Evolutionary conservation across 64 coral and sea anemone species (phyloP).

Genomic region (Stichodactyla mertensii): DNA sequence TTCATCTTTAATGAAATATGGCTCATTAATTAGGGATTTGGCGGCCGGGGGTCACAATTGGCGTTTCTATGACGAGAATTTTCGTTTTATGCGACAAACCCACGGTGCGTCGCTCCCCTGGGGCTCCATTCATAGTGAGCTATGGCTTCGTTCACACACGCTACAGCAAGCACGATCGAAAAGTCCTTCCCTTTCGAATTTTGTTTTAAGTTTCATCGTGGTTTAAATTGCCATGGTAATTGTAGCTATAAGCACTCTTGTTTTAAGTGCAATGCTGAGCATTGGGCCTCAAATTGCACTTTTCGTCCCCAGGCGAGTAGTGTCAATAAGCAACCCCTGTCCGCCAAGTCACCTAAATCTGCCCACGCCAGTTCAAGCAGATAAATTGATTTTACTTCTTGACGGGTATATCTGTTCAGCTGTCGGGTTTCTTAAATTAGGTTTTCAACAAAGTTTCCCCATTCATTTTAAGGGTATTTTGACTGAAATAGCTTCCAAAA

Average conservation of each 20-base stretch:
- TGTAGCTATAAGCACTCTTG: neutral
- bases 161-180: no score
- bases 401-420: neutral
- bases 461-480: neutral
- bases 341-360: neutral
- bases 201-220: neutral
- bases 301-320: neutral
- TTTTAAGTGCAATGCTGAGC: neutral
- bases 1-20: no score
- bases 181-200: neutral
- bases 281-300: neutral
- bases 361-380: constrained; percentile 23
- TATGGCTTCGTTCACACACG: no score
- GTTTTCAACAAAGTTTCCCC: constrained; percentile 15
- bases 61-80: no score
- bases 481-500: neutral
- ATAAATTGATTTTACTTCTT: neutral
- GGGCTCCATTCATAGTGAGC: no score
- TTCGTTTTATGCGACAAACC: no score
- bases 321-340: no score
- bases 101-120: no score
- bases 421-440: neutral
- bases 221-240: neutral
- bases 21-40: no score
- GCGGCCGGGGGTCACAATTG: no score